A percentile compares a stretch with the other conserved stretches of the same genome.
Evolutionary conservation across 2,888 invertebrate species (phyloP).

Genomic region (Fabriciana adippe): DNA sequence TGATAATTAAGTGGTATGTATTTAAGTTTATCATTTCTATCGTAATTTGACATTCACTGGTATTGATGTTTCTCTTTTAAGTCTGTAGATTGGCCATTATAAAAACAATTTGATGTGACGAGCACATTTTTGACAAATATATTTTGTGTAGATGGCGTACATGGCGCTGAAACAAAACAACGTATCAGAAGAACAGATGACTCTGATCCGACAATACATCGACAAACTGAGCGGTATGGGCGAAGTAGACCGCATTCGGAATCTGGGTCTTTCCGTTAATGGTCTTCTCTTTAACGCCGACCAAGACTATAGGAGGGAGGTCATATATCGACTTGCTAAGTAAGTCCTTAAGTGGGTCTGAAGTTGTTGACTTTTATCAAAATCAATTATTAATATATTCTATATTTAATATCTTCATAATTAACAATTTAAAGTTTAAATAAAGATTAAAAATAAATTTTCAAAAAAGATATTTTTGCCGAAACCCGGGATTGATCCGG

Average conservation of each 20-base stretch:
- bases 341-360: slow-evolving; percentile 32
- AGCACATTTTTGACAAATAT: neutral
- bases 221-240: slow-evolving; percentile 59
- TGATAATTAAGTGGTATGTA: too few species aligned
- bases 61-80: too few species aligned
- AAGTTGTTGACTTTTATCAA: neutral
- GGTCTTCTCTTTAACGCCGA: slow-evolving; percentile 64
- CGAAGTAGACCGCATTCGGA: slow-evolving; percentile 57
- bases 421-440: neutral
- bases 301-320: slow-evolving; percentile 61
- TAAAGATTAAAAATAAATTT: neutral
- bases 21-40: too few species aligned
- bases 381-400: neutral
- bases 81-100: too few species aligned
- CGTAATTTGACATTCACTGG: too few species aligned
- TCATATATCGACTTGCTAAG: slow-evolving; percentile 65
- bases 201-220: slow-evolving; percentile 57
- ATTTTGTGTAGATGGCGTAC: slow-evolving; percentile 56
- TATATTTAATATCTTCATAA: too few species aligned
- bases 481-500: slow-evolving; percentile 41
- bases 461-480: slow-evolving; percentile 15
- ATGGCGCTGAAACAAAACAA: slow-evolving; percentile 51
- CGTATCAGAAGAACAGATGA: slow-evolving; percentile 56
- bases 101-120: neutral
- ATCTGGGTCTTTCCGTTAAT: slow-evolving; percentile 58